These are phyloP conservation scores for Actinernus sp. DNA, from an alignment of 92 coral and sea anemone species.

Conservation along the genomic window DNA sequence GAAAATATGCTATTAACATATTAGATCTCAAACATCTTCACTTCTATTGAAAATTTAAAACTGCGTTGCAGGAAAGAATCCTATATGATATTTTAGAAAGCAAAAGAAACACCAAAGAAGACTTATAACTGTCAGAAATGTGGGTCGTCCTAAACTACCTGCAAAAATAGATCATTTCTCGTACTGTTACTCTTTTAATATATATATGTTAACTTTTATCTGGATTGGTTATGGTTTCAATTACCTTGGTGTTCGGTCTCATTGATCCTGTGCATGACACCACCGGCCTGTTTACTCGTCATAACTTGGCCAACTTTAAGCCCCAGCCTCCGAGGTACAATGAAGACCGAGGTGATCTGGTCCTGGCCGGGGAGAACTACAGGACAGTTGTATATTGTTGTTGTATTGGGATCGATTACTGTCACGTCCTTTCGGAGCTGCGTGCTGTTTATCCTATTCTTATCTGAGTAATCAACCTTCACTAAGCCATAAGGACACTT, in stretches of 20 bases:
- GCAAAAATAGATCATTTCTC: too few relatives aligned
- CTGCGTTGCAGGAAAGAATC: too few relatives aligned
- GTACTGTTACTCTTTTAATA: too few relatives aligned
- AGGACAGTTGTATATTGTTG: constrained; percentile 70
- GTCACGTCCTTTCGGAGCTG: constrained; percentile 42
- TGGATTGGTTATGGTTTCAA: too few relatives aligned
- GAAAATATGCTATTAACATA: too few relatives aligned
- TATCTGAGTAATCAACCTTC: constrained; percentile 52
- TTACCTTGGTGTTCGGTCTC: constrained; percentile 21
- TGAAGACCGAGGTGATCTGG: constrained; percentile 30
- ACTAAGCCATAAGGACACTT: constrained; percentile 79
- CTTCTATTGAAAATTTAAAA: too few relatives aligned
- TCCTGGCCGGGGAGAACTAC: constrained; percentile 48
- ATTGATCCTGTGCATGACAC: constrained; percentile 58
- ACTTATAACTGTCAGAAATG: too few relatives aligned
- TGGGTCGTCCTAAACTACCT: too few relatives aligned
- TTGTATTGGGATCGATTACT: constrained; percentile 54
- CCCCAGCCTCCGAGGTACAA: constrained; percentile 28
- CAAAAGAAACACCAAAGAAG: too few relatives aligned
- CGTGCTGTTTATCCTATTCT: constrained; percentile 52
- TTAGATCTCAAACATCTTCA: too few relatives aligned
- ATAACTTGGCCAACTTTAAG: constrained; percentile 46
- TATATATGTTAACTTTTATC: too few relatives aligned
- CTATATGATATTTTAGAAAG: too few relatives aligned
- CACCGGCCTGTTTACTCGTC: constrained; percentile 81